Evolutionary conservation across 2,797 vertebrate species (phyloP), one percentile per base, ranked within the genome.

Genomic region (Diplodus sargus): DNA sequence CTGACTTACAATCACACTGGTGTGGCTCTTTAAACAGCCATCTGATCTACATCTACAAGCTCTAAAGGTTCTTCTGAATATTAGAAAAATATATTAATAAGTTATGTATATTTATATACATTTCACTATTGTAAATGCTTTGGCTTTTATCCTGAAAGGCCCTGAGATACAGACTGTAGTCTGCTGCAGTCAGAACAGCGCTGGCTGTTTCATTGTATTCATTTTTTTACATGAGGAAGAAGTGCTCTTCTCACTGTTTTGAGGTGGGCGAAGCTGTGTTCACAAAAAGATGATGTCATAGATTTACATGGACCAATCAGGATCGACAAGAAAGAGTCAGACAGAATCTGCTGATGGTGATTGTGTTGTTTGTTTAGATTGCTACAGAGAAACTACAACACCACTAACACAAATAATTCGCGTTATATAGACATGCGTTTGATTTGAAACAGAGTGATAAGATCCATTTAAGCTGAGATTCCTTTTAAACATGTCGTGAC

Each of bases 381-480:
- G 12, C 22, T 23, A 39, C 12, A 5, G 61, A 71, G 10, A 51
- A 30, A 45, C 25, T 7, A 75, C 18, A 45, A 54, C 22, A 82
- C 8, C 48, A 11, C 34, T 56, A 30, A 6, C 18, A 6, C 23
- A n/a, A 48, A n/a, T 52, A 22, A 54, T 62, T 53, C 2, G 30
- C 53, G 4, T 47, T 56, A 11, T 2, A 20, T 22, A 52, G 13
- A 43, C 52, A 51, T 22, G 23, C 7, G 16, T 17, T 10, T 39
- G n/a, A 42, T 57, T 64, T 42, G 14, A 51, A 59, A 45, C 14
- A 2, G 39, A 20, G 42, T 23, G 15, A 66, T 48, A 10, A 14
- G 20, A 18, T 18, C n/a, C 12, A 62, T 68, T 65, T 49, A 65
- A 72, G 25, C 42, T 39, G 28, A 45, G 28, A 42, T 22, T 70